Evolutionary conservation across 2,797 vertebrate genomes (phyloP), one percentile per base, ranked within the genome.

Genomic region (Schizopygopsis malacanthus): DNA sequence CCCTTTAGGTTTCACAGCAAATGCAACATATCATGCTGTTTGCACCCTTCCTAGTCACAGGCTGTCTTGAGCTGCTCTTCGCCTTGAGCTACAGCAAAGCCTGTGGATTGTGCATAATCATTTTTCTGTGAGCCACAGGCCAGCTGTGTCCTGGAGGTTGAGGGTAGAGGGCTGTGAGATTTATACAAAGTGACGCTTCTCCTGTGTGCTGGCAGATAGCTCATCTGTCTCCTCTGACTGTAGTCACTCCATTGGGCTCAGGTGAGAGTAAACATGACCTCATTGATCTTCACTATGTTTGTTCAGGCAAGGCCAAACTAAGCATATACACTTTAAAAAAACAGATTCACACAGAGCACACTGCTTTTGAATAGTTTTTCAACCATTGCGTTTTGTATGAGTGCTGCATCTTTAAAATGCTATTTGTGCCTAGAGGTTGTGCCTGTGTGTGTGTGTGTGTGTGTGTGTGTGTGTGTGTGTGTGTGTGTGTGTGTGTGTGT

Each of bases 131-230:
- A 78, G 79, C 50, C 79, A 76, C 71, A 50, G 63, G 81, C 52
- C 52, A 80, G 77, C 77, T 85, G 84, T 65, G 69, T 25, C 43
- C 84, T 80, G 41, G 37, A 71, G 84, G 65, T 75, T 63, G 61
- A 76, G 76, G 18, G 15, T 71, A 43, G 22, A 41, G 54, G 54
- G 45, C 45, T 77, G 77, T 75, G 84, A 85, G 84, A 82, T 86
- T 86, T 84, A 88, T 85, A 59, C 79, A 81, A 67, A 39, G 43
- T 86, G 88, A 89, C 81, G 79, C 69, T 71, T 85, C 37, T 52
- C 59, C 69, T 59, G 47, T 80, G 47, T 25, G 63, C 82, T 82
- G 76, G 47, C 75, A 70, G 59, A 82, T 59, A 80, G 12, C 79
- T 76, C 45, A 86, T 76, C 84, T 69, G 86, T 86, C 81, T 79